Conservation (phyloP, 2,113 vertebrate species). For the Daubentonia madagascariensis region DNA sequence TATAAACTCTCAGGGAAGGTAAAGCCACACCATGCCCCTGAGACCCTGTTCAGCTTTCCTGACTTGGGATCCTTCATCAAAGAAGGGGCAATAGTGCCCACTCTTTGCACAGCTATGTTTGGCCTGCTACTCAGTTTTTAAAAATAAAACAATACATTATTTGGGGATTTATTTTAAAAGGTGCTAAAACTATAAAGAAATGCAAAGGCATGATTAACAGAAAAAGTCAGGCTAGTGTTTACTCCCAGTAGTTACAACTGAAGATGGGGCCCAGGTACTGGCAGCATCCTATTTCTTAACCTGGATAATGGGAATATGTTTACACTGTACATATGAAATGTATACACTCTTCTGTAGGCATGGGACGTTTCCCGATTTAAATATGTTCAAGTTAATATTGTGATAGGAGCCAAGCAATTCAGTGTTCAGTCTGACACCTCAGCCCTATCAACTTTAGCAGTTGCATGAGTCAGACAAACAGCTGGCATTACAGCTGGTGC, state of each 20-base stretch:
- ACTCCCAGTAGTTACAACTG: not conserved
- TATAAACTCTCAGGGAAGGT: not conserved
- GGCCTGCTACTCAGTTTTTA: not conserved
- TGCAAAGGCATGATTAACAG: not conserved
- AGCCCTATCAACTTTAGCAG: not conserved
- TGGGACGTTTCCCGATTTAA: not conserved
- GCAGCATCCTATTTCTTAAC: not conserved
- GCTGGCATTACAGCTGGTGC: conserved; percentile 2
- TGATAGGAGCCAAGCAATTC: not conserved
- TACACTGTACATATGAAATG: not conserved
- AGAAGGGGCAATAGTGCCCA: not conserved
- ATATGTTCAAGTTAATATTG: not conserved
- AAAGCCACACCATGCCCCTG: not conserved
- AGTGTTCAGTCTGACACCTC: not conserved
- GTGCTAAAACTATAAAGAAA: not conserved
- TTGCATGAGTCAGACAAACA: not conserved
- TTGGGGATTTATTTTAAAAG: not conserved
- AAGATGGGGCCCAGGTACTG: not conserved
- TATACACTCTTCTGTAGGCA: not conserved
- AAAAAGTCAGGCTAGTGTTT: not conserved
- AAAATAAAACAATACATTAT: not conserved
- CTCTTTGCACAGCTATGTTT: not conserved
- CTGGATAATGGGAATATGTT: not conserved
- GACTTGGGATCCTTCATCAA: not conserved
- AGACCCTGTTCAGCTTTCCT: not conserved